phyloP scores from a whole-genome alignment of 2,113 vertebrate genomes.

The Hippocampus comes region DNA sequence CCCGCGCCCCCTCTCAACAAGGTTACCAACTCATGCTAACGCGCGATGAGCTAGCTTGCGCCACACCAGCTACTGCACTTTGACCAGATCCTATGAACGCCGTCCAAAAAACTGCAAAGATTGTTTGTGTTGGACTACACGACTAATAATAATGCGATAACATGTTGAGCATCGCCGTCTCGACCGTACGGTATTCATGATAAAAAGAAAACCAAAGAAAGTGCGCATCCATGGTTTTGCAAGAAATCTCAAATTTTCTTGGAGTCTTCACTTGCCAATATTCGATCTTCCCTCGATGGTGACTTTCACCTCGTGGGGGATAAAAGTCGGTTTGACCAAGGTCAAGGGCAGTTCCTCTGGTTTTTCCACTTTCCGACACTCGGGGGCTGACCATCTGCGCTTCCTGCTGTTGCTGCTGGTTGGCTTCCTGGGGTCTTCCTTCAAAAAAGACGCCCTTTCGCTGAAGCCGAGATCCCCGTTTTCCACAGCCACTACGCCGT shows the following conservation, averaged over 20 bases:
- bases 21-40: background rate
- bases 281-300: conserved; percentile 98
- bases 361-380: conserved; percentile 92
- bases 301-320: conserved; percentile 97
- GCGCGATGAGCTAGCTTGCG: background rate
- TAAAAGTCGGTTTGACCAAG: conserved; percentile 95
- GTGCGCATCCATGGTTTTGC: conserved; percentile 47
- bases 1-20: conserved; percentile 24
- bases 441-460: conserved; percentile 75
- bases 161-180: conserved; percentile 83
- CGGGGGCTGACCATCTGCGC: conserved; percentile 95
- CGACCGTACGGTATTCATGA: conserved; percentile 92
- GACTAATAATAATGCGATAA: conserved; percentile 86
- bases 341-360: conserved; percentile 89
- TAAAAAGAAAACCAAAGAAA: conserved; percentile 42
- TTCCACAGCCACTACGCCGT: conserved; percentile 81
- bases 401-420: conserved; percentile 75
- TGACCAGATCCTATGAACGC: conserved; percentile 54
- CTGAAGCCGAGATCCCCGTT: conserved; percentile 87
- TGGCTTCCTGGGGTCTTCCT: conserved; percentile 71
- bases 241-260: conserved; percentile 36
- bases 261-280: conserved; percentile 87
- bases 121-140: conserved; percentile 76
- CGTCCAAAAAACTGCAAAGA: conserved; percentile 15
- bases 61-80: background rate